phyloP scores from a whole-genome alignment of 2,888 invertebrate genomes.

The Melinaea marsaeus region DNA sequence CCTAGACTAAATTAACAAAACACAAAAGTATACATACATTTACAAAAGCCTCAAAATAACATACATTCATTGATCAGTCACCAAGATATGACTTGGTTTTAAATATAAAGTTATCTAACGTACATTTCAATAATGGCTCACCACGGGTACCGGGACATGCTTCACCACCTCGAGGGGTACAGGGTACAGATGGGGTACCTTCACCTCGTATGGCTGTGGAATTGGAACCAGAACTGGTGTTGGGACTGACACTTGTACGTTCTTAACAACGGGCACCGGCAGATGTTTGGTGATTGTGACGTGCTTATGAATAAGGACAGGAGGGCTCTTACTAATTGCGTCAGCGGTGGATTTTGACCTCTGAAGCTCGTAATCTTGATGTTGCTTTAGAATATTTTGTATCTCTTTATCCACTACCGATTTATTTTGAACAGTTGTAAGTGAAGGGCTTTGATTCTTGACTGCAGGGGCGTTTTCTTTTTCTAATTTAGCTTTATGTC shows the following conservation, averaged over 20 bases:
- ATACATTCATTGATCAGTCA: background rate
- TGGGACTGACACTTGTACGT: conserved; percentile 38
- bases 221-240: conserved; percentile 46
- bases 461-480: conserved; percentile 33
- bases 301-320: conserved; percentile 42
- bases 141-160: conserved; percentile 39
- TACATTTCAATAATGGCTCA: conserved; percentile 30
- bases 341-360: background rate
- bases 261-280: conserved; percentile 39
- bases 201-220: conserved; percentile 43
- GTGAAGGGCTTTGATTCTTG: conserved; percentile 35
- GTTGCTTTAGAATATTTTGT: conserved; percentile 7
- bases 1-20: background rate
- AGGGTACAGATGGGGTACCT: conserved; percentile 43
- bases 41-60: background rate
- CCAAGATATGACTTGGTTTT: background rate
- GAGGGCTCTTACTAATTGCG: conserved; percentile 28
- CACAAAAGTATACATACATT: background rate
- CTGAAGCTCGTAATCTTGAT: background rate
- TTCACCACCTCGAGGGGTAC: conserved; percentile 44
- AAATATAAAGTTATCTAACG: background rate
- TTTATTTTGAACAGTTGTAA: background rate
- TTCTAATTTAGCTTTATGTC: background rate
- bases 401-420: conserved; percentile 6
- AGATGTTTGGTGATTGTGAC: conserved; percentile 39